phyloP scores from a whole-genome alignment of 2,888 invertebrate genomes.

The Pycnomerus fuliginosus region DNA sequence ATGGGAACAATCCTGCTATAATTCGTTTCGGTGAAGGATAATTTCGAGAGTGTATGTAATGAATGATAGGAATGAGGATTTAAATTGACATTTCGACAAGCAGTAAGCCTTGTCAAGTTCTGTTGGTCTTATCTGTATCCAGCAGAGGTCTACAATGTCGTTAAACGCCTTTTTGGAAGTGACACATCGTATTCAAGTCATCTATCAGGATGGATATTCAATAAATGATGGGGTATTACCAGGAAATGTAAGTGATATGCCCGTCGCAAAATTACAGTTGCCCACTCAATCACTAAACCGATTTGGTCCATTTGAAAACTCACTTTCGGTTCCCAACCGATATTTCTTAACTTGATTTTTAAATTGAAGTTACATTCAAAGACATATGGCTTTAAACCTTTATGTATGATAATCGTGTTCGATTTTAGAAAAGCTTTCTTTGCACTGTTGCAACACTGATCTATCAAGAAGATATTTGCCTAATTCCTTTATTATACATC shows the following conservation, averaged over 20 bases:
- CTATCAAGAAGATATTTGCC: no score
- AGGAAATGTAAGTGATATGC: slow-evolving; percentile 24
- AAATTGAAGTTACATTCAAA: no score
- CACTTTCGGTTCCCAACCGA: slow-evolving; percentile 15
- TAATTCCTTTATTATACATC: no score
- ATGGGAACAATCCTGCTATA: slow-evolving; percentile 12
- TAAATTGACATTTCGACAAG: slow-evolving; percentile 31
- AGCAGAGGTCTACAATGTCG: slow-evolving; percentile 35
- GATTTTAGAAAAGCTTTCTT: no score
- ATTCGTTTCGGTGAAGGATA: slow-evolving; percentile 12
- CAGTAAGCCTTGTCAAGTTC: slow-evolving; percentile 32
- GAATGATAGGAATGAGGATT: slow-evolving; percentile 28
- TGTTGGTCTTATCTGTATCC: slow-evolving; percentile 31
- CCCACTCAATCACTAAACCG: slow-evolving; percentile 16
- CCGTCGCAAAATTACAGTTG: slow-evolving; percentile 20
- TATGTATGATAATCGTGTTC: no score
- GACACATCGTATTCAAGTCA: slow-evolving; percentile 40
- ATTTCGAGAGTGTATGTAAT: slow-evolving; percentile 25
- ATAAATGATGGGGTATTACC: slow-evolving; percentile 44
- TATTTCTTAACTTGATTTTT: no score
- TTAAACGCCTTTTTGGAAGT: slow-evolving; percentile 37
- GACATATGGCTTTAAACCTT: no score
- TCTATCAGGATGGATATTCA: slow-evolving; percentile 46
- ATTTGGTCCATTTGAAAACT: slow-evolving; percentile 15
- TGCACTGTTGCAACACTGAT: no score